phyloP scores from a whole-genome alignment of 2,113 vertebrate species.

The Gyps fulvus region DNA sequence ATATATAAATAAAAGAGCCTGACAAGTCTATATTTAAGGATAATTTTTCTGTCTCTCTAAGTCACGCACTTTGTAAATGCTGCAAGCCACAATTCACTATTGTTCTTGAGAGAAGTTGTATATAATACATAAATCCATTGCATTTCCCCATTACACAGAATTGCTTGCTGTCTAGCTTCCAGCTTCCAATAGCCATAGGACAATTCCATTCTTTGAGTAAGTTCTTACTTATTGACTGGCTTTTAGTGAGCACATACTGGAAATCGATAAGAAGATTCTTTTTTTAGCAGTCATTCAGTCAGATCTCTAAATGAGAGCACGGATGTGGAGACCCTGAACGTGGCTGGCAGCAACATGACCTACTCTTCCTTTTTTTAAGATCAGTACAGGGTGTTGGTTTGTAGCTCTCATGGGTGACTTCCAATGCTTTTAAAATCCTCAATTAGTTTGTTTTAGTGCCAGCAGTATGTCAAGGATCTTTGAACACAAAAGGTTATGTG shows the following conservation, averaged over 20 bases:
- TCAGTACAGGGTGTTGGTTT: not conserved
- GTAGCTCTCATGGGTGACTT: not conserved
- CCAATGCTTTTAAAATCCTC: not conserved
- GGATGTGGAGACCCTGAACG: not conserved
- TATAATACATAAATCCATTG: not conserved
- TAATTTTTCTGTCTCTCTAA: not conserved
- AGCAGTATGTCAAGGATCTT: not conserved
- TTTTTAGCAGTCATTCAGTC: constrained; percentile 7
- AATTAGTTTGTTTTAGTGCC: not conserved
- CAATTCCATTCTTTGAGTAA: not conserved
- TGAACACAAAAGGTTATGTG: not conserved
- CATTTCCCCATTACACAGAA: not conserved
- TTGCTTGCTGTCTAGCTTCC: not conserved
- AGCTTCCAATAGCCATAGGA: not conserved
- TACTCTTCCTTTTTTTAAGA: not conserved
- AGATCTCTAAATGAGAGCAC: not conserved
- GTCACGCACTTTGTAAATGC: not conserved
- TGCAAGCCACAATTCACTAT: not conserved
- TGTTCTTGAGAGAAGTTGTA: not conserved
- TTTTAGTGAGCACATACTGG: not conserved
- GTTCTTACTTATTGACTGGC: not conserved
- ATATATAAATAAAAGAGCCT: not conserved
- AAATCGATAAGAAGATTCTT: not conserved
- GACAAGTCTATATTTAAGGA: not conserved
- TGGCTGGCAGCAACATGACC: not conserved